A percentile compares a stretch with the other conserved stretches of the same genome.
phyloP scores from a whole-genome alignment of 2,888 invertebrate species.

The Therioaphis trifolii region DNA sequence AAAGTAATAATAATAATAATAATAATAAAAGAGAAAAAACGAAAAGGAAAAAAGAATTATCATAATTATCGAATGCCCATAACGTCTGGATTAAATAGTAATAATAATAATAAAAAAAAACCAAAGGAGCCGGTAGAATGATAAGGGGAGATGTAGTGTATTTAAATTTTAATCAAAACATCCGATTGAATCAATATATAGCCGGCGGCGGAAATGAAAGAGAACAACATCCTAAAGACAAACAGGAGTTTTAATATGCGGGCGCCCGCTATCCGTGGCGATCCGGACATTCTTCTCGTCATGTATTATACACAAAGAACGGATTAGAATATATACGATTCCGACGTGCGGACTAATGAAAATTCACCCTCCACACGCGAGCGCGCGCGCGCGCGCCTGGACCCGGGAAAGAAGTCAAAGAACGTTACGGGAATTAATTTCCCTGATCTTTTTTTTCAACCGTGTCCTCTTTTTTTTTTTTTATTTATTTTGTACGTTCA shows the following conservation, averaged over 20 bases:
- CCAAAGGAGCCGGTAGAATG: conserved; percentile 18
- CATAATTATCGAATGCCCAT: conserved; percentile 53
- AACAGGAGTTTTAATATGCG: conserved; percentile 62
- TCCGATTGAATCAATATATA: conserved; percentile 60
- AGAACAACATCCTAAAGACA: conserved; percentile 60
- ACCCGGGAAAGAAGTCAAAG: conserved; percentile 48
- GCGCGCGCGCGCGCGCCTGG: neutral
- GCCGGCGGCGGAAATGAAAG: conserved; percentile 58
- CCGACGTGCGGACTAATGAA: conserved; percentile 51
- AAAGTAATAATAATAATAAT: conserved; percentile 36
- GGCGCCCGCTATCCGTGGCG: conserved; percentile 50
- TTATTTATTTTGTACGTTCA: neutral
- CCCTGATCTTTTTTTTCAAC: conserved; percentile 7
- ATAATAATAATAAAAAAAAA: conserved; percentile 15
- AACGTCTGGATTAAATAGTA: conserved; percentile 43
- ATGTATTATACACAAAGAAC: conserved; percentile 55
- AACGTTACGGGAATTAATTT: conserved; percentile 57
- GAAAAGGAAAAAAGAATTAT: conserved; percentile 31
- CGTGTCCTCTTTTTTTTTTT: neutral
- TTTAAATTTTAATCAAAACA: conserved; percentile 63
- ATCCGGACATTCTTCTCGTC: conserved; percentile 50
- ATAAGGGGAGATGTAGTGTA: conserved; percentile 15
- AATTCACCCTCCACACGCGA: conserved; percentile 51
- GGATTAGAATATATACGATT: conserved; percentile 61
- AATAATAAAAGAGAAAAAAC: conserved; percentile 7